Evolutionary conservation across 2,113 vertebrate species (phyloP).

Genomic region (Sminthopsis crassicaudata): DNA sequence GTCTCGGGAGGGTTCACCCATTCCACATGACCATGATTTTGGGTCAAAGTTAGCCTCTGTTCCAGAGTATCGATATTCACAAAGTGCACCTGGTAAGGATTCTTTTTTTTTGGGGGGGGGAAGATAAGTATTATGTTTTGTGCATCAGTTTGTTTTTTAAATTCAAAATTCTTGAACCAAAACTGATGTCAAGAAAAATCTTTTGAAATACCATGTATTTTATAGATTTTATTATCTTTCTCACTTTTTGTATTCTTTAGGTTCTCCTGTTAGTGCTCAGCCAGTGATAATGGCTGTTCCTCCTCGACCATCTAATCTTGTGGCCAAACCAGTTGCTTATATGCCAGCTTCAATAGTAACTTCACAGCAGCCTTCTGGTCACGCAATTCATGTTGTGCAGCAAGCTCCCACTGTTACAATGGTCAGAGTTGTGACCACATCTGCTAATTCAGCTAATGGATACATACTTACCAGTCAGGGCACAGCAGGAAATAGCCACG

Average conservation of each 20-base stretch:
- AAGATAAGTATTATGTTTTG: not conserved
- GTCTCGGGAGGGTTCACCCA: constrained; percentile 96
- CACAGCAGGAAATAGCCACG: constrained; percentile 80
- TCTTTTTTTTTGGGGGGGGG: not conserved
- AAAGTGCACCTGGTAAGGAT: constrained; percentile 95
- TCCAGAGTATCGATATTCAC: constrained; percentile 96
- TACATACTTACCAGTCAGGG: constrained; percentile 91
- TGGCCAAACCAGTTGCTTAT: constrained; percentile 92
- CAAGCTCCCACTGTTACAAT: constrained; percentile 94
- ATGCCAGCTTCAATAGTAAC: constrained; percentile 91
- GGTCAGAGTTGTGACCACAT: constrained; percentile 93
- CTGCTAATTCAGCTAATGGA: constrained; percentile 91
- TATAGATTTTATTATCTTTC: not conserved
- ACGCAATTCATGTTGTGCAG: constrained; percentile 94
- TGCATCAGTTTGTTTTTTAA: not conserved
- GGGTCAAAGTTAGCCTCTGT: constrained; percentile 94
- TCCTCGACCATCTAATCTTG: constrained; percentile 86
- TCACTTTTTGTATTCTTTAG: constrained; percentile 72
- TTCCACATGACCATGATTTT: constrained; percentile 95
- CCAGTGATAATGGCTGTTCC: constrained; percentile 96
- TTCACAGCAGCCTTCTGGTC: constrained; percentile 87
- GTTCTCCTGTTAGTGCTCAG: constrained; percentile 95
- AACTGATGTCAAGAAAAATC: not conserved
- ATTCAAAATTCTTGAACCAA: not conserved
- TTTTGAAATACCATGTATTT: not conserved